These are phyloP conservation scores for Stegostoma tigrinum DNA, from an alignment of 2,113 vertebrate genomes.

Conservation along the genomic window DNA sequence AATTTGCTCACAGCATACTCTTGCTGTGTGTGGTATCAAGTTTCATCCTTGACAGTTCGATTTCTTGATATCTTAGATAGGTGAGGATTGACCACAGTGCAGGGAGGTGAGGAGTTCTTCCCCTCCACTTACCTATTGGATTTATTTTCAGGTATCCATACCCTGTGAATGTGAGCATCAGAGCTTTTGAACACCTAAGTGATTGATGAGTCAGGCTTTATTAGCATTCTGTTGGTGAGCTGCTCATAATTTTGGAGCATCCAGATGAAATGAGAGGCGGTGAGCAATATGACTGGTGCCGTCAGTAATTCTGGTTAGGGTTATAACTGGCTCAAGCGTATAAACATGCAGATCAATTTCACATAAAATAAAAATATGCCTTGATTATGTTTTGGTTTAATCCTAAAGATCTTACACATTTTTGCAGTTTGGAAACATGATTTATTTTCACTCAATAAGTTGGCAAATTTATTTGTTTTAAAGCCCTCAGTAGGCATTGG, in stretches of 20 bases:
- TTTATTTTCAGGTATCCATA: background rate
- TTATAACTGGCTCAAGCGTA: background rate
- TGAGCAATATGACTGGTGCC: background rate
- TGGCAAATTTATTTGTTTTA: background rate
- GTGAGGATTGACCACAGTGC: background rate
- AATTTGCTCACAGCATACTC: background rate
- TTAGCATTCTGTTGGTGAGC: background rate
- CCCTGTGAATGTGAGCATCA: background rate
- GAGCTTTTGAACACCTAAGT: background rate
- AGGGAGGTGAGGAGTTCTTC: background rate
- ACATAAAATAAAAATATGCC: background rate
- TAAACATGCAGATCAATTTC: background rate
- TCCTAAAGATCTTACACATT: background rate
- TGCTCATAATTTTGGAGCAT: background rate
- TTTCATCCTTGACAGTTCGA: background rate
- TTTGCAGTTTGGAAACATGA: background rate
- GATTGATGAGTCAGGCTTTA: background rate
- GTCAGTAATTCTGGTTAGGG: background rate
- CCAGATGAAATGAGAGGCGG: background rate
- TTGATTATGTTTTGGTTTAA: background rate
- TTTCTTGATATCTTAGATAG: background rate
- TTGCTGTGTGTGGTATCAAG: background rate
- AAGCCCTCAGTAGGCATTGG: background rate
- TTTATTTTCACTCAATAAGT: background rate
- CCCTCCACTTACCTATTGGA: background rate